Percentiles rank a stretch among this genome's conserved stretches.
Evolutionary conservation across 2,113 vertebrate genomes (phyloP).

Genomic region (Apeltes quadracus): DNA sequence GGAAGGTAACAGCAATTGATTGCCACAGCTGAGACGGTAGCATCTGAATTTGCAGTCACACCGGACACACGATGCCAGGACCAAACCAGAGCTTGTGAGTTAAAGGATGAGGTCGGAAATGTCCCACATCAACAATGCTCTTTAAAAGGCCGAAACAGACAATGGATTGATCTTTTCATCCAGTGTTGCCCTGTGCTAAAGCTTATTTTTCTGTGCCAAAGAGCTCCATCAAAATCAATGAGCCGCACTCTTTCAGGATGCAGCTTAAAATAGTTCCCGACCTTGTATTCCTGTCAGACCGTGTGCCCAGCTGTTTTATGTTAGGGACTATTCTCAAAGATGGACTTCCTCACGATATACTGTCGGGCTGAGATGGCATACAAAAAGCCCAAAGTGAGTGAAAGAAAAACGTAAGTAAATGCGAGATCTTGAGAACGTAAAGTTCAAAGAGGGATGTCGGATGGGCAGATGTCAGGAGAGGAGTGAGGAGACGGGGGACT

Average conservation of each 20-base stretch:
- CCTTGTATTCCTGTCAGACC: background rate
- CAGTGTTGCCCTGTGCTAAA: background rate
- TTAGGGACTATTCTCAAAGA: too few species aligned
- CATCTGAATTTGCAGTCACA: background rate
- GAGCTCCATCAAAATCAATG: background rate
- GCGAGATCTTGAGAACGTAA: background rate
- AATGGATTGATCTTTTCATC: background rate
- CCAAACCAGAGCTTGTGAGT: background rate
- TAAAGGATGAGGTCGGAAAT: background rate
- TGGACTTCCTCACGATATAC: too few species aligned
- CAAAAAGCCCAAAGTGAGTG: background rate
- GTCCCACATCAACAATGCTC: background rate
- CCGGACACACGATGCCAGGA: background rate
- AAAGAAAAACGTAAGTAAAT: background rate
- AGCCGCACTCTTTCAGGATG: background rate
- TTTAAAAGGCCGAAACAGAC: background rate
- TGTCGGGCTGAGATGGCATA: background rate
- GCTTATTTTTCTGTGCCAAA: conserved; percentile 4
- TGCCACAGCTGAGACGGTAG: background rate
- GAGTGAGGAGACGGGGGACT: conserved; percentile 6
- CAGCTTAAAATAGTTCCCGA: background rate
- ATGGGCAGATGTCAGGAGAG: conserved; percentile 21
- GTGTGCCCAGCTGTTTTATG: background rate
- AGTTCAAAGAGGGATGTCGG: conserved; percentile 26
- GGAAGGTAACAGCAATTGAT: background rate